Evolutionary conservation across 92 coral and sea anemone genomes (phyloP).

Genomic region (Metridium senile): DNA sequence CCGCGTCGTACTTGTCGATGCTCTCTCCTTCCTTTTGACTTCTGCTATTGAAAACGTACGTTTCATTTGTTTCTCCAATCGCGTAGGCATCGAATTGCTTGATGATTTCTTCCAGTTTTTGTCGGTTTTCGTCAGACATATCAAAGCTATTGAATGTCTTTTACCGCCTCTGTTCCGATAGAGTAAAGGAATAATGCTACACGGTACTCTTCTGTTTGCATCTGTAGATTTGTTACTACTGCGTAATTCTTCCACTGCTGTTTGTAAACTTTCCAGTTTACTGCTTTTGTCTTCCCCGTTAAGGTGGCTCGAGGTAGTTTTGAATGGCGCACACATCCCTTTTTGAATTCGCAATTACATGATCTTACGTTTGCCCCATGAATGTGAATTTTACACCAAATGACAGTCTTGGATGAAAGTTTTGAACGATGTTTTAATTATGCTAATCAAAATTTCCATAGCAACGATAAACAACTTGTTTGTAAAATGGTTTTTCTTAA

Average conservation of each 20-base stretch:
- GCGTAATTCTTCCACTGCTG: slow-evolving; percentile 57
- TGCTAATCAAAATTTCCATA: too few relatives aligned
- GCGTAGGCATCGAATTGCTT: slow-evolving; percentile 21
- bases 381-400: too few relatives aligned
- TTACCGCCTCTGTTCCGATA: slow-evolving; percentile 46
- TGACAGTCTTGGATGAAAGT: too few relatives aligned
- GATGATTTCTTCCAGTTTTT: slow-evolving; percentile 31
- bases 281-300: slow-evolving; percentile 14
- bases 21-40: slow-evolving; percentile 41
- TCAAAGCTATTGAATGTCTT: slow-evolving; percentile 53
- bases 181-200: slow-evolving; percentile 58
- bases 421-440: too few relatives aligned
- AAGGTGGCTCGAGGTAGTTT: too few relatives aligned
- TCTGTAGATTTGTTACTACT: slow-evolving; percentile 36
- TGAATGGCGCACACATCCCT: too few relatives aligned
- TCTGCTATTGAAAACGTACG: slow-evolving; percentile 40
- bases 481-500: too few relatives aligned
- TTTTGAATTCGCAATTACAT: too few relatives aligned
- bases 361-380: too few relatives aligned
- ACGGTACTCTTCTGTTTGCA: slow-evolving; percentile 50
- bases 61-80: slow-evolving; percentile 39
- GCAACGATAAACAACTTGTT: too few relatives aligned
- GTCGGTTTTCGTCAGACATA: slow-evolving; percentile 22
- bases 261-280: slow-evolving; percentile 55
- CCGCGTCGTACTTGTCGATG: slow-evolving; percentile 30